Evolutionary conservation across 2,888 invertebrate genomes (phyloP).

Genomic region (Ectropis crepuscularia): DNA sequence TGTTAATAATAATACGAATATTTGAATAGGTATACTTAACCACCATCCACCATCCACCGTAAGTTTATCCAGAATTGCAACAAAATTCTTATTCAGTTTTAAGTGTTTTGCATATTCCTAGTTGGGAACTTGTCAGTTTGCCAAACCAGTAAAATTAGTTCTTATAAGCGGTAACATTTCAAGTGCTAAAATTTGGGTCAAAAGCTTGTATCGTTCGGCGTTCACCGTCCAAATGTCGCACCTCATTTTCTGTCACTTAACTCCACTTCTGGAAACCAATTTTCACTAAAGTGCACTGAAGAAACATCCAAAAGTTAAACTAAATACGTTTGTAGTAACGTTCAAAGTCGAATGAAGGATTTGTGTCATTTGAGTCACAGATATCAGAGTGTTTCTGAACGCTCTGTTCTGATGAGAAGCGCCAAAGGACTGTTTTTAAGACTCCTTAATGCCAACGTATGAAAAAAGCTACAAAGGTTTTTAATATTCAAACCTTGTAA

Average conservation of each 20-base stretch:
- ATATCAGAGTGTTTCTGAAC: constrained; percentile 54
- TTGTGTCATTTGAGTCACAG: constrained; percentile 25
- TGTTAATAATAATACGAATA: too few relatives aligned
- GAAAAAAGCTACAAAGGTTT: constrained; percentile 65
- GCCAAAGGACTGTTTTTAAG: constrained; percentile 66
- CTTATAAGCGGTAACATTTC: constrained; percentile 51
- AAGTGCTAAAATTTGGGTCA: constrained; percentile 70
- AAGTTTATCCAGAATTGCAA: too few relatives aligned
- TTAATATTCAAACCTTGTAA: constrained; percentile 72
- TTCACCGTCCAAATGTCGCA: constrained; percentile 65
- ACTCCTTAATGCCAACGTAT: constrained; percentile 65
- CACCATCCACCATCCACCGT: not conserved
- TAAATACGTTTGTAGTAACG: constrained; percentile 36
- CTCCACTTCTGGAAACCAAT: constrained; percentile 41
- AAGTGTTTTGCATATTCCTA: not conserved
- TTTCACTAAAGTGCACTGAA: constrained; percentile 47
- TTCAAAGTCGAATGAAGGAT: constrained; percentile 26
- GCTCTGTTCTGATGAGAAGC: constrained; percentile 66
- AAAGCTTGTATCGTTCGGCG: constrained; percentile 65
- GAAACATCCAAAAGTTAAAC: constrained; percentile 42
- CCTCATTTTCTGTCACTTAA: constrained; percentile 75
- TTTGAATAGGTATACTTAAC: not conserved
- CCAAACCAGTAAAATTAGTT: constrained; percentile 26
- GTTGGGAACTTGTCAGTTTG: constrained; percentile 18
- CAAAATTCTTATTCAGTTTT: not conserved